Percentiles rank a stretch among this genome's conserved stretches.
phyloP scores from a whole-genome alignment of 2,113 vertebrate genomes.

The Pao palembangensis region DNA sequence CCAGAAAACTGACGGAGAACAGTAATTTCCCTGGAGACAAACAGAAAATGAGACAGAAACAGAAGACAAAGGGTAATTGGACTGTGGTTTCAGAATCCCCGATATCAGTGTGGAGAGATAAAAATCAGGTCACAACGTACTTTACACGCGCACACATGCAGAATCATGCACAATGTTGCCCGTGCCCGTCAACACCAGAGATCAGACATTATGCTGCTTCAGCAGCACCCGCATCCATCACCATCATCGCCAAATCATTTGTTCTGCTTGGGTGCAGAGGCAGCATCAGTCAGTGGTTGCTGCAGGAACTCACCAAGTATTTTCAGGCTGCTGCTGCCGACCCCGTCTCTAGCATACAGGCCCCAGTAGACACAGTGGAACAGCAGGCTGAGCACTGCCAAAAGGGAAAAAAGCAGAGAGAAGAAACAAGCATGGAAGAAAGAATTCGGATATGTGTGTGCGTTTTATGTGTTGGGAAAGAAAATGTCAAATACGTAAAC shows the following conservation, averaged over 20 bases:
- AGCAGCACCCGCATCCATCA: slow-evolving; percentile 5
- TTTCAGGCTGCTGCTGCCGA: slow-evolving; percentile 84
- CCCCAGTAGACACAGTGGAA: slow-evolving; percentile 92
- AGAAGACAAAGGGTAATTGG: slow-evolving; percentile 61
- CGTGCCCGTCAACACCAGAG: slow-evolving; percentile 12
- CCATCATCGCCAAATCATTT: slow-evolving; percentile 37
- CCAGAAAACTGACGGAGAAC: slow-evolving; percentile 90
- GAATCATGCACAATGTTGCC: slow-evolving; percentile 11
- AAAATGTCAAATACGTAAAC: slow-evolving; percentile 19
- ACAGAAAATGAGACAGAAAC: slow-evolving; percentile 41
- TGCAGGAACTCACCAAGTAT: slow-evolving; percentile 80
- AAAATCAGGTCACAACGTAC: slow-evolving; percentile 56
- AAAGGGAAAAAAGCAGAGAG: slow-evolving; percentile 22
- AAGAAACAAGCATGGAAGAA: background rate
- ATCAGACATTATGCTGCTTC: slow-evolving; percentile 12
- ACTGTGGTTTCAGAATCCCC: slow-evolving; percentile 56
- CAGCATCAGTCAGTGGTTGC: slow-evolving; percentile 24
- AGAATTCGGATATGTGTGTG: background rate
- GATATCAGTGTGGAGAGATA: slow-evolving; percentile 43
- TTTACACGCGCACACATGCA: background rate
- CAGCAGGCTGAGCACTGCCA: slow-evolving; percentile 85
- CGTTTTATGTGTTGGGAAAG: background rate
- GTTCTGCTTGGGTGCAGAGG: slow-evolving; percentile 23
- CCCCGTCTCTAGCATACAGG: slow-evolving; percentile 84
- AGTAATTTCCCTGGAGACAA: slow-evolving; percentile 85